A percentile compares a stretch with the other conserved stretches of the same genome.
Evolutionary conservation across 2,113 vertebrate species (phyloP).

Genomic region (Gobiocypris rarus): DNA sequence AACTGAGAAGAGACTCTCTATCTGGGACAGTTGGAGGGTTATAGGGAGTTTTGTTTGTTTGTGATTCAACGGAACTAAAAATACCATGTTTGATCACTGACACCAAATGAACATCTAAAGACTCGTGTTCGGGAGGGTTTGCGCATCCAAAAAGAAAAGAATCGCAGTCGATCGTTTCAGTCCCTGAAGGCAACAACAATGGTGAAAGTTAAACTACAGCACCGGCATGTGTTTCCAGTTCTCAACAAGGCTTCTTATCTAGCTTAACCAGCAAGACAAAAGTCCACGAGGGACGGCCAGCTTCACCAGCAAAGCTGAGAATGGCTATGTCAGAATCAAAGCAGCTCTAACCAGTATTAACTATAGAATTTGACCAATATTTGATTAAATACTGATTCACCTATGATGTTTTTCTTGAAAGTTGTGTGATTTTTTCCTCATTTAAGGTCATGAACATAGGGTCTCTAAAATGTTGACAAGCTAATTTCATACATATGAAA

Average conservation of each 20-base stretch:
- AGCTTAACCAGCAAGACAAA: background rate
- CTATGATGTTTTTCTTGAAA: background rate
- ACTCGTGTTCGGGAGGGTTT: conserved; percentile 29
- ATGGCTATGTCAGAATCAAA: background rate
- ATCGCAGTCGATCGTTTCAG: background rate
- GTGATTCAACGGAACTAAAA: conserved; percentile 41
- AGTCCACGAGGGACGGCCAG: background rate
- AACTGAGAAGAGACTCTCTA: conserved; percentile 28
- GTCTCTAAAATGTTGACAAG: no score
- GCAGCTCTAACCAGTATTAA: background rate
- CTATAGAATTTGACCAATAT: background rate
- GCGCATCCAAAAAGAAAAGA: conserved; percentile 21
- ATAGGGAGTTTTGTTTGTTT: conserved; percentile 34
- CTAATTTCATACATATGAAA: background rate
- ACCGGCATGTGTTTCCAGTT: conserved; percentile 14
- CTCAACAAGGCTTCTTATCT: background rate
- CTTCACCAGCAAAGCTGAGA: background rate
- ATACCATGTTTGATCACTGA: conserved; percentile 36
- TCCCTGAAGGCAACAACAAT: background rate
- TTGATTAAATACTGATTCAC: background rate
- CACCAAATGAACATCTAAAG: conserved; percentile 37
- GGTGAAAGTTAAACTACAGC: background rate
- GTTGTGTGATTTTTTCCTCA: no score
- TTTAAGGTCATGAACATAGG: no score
- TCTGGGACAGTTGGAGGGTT: conserved; percentile 34